Evolutionary conservation across 2,113 vertebrate species (phyloP), one percentile per base, ranked within the genome.

Genomic region (Beaufortia kweichowensis): DNA sequence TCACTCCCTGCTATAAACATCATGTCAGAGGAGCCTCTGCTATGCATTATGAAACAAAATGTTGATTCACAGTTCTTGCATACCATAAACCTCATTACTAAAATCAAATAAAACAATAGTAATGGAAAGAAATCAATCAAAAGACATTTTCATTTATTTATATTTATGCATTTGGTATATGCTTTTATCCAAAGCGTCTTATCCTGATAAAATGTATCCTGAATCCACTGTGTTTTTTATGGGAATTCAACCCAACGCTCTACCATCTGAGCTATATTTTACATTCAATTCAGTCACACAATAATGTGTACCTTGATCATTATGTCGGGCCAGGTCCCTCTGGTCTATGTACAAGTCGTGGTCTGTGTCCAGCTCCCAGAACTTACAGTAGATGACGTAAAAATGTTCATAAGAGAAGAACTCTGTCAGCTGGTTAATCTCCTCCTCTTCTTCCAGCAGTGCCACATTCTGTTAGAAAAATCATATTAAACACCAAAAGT

Each of bases 351-450:
- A 94, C 60, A 98, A 94, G 91, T 99, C 96, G 1, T 98, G 96
- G 90, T 99, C 96, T 0, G 93, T 91, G 87, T 99, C 97, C 79
- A 99, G 90, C 91, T 98, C 97, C 95, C 96, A 98, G 88, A 99
- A 99, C 87, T 98, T 98, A 88, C 96, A 98, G 87, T 98, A 98
- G 84, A 99, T 97, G 48, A 99, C 96, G 11, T 98, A 98, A 86
- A 99, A 98, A 79, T 99, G 96, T 85, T 98, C 96, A 6, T 98
- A 99, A 62, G 96, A 98, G 91, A 98, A 98, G 85, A 92, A 98
- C 23, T 98, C 96, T 0, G 94, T 95, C 83, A 97, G 87, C 90
- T 97, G 95, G 90, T 98, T 99, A 82, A 98, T 94, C 79, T 99
- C 95, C 1, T 94, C 89, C 81, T 96, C 96, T 55, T 94, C 93